Evolutionary conservation across 2,888 invertebrate genomes (phyloP).

Genomic region (Pediacus dermestoides): DNA sequence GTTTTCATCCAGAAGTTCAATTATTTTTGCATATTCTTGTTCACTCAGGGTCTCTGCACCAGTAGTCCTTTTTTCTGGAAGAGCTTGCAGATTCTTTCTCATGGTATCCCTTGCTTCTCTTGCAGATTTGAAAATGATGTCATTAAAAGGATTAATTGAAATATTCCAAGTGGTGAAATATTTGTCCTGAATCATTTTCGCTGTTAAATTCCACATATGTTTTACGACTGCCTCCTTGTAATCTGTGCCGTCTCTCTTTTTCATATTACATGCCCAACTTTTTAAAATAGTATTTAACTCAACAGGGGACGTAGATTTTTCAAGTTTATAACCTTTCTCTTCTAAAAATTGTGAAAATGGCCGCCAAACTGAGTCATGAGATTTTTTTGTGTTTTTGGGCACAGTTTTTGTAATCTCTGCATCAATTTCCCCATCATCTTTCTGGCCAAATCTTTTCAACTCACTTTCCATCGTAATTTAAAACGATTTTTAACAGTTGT

Average conservation of each 20-base stretch:
- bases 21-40: neutral
- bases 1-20: neutral
- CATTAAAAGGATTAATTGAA: constrained; percentile 1
- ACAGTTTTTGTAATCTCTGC: no score
- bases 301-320: neutral
- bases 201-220: constrained; percentile 18
- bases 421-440: no score
- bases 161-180: neutral
- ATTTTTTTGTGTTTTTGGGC: constrained; percentile 12
- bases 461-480: no score
- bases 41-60: constrained; percentile 15
- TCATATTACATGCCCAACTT: constrained; percentile 23
- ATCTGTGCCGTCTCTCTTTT: constrained; percentile 19
- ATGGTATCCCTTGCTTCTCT: constrained; percentile 7
- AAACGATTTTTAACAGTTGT: no score
- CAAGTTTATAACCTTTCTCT: constrained; percentile 1
- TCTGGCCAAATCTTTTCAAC: no score
- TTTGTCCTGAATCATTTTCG: constrained; percentile 7
- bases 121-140: constrained; percentile 1
- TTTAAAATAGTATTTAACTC: constrained; percentile 14
- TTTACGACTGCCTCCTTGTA: constrained; percentile 24
- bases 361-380: constrained; percentile 4
- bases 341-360: constrained; percentile 9
- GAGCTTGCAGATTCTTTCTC: constrained; percentile 10
- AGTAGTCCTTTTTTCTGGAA: constrained; percentile 17